phyloP scores from a whole-genome alignment of 2,888 invertebrate genomes.

The Girardia tigrina region DNA sequence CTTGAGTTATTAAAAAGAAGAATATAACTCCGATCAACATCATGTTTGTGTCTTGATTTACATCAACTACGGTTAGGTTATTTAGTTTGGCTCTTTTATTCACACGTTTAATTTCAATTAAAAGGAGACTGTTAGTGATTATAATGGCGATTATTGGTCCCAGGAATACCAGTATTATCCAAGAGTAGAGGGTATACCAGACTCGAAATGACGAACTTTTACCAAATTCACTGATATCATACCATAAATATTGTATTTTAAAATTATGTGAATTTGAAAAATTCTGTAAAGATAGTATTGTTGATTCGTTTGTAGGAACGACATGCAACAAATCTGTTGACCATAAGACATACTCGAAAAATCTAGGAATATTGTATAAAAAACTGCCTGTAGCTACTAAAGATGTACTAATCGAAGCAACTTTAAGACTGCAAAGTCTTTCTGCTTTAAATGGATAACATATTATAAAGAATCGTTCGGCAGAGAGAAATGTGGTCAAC shows the following conservation, averaged over 20 bases:
- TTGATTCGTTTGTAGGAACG: background rate
- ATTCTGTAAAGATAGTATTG: background rate
- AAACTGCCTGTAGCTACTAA: background rate
- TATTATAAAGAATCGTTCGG: background rate
- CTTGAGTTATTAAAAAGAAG: background rate
- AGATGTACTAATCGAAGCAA: background rate
- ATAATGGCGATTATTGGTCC: background rate
- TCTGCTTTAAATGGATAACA: background rate
- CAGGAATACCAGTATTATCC: background rate
- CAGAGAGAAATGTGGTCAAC: background rate
- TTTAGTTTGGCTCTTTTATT: background rate
- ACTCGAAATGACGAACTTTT: constrained; percentile 37
- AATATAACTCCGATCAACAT: constrained; percentile 11
- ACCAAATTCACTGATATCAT: constrained; percentile 28
- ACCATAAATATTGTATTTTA: background rate
- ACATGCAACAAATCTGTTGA: background rate
- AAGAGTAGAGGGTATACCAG: constrained; percentile 12
- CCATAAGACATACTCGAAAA: background rate
- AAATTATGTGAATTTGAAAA: background rate
- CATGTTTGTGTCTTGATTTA: background rate
- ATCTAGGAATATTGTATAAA: constrained; percentile 11
- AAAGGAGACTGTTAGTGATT: background rate
- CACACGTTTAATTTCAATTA: background rate
- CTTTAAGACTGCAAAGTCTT: background rate
- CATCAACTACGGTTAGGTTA: background rate